Base-by-base conservation (phyloP, 2,797 vertebrate genomes). In the Oreonectes daqikongensis region DNA sequence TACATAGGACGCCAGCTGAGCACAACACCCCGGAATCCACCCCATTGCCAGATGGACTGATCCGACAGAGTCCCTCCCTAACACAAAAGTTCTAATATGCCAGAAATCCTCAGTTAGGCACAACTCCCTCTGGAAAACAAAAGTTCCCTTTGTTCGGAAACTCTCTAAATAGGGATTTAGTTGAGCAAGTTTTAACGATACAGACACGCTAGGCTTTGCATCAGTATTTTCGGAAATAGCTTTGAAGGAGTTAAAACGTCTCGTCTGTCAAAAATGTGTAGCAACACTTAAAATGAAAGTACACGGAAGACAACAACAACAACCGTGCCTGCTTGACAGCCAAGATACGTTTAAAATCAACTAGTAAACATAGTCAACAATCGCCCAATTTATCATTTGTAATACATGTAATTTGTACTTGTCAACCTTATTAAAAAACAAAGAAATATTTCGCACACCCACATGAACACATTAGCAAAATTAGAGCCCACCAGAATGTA, bases 1-100 rank as follows among this genome's bases (percentile, higher is more conserved):
- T 96, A 93, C 94, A 95, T 94, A 92, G 85, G 89, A 90, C 78
- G 94, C 92, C 94, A 95, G 94, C 94, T 95, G 94, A 95, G 88
- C 81, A 35, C 81, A 80, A 88, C 85, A 64, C 60, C 60, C 85
- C 89, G 87, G 89, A 91, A 87, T 89, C 91, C 88, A n/a, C 89
- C 42, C 15, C 61, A 78, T 50, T n/a, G 85, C 94, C 95, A 95
- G 95, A 96, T 96, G 95, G 94, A 93, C 89, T 87, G 90, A 87
- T 92, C 91, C 92, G 88, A 91, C 85, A 50, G 81, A 79, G 78
- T 80, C 75, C 81, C 84, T 85, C 82, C 84, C 75, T 78, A 74
- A 76, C 79, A 77, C 81, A 84, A 89, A 86, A 92, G 92, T 93
- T 90, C 90, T 90, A 90, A 57, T 79, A 77, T 90, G 84, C 84